These are phyloP conservation scores for Epinotia nisella DNA, from an alignment of 2,888 invertebrate genomes.

Conservation along the genomic window DNA sequence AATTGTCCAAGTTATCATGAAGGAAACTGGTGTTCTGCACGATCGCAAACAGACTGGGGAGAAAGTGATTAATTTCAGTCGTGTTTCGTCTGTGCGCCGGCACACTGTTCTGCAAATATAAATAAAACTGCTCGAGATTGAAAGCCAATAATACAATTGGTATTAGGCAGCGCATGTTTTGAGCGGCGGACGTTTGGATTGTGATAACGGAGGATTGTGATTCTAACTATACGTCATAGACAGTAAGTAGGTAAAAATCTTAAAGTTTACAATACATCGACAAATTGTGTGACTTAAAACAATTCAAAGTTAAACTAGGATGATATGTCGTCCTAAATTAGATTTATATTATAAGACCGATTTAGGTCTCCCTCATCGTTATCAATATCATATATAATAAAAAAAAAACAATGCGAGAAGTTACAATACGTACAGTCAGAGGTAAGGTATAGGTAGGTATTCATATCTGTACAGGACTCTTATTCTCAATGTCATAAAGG, in stretches of 20 bases:
- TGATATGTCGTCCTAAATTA: too few species aligned
- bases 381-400: too few species aligned
- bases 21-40: conserved; percentile 57
- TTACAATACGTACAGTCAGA: too few species aligned
- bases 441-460: too few species aligned
- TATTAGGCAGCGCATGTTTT: conserved; percentile 38
- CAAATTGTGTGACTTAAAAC: not conserved
- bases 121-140: conserved; percentile 62
- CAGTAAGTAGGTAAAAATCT: conserved; percentile 19
- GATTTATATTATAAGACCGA: too few species aligned
- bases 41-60: conserved; percentile 63
- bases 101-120: conserved; percentile 71
- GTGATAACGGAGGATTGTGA: conserved; percentile 27
- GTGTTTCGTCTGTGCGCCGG: conserved; percentile 67
- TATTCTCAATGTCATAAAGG: too few species aligned
- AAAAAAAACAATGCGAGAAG: too few species aligned
- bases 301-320: too few species aligned
- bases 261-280: not conserved
- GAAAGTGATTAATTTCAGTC: conserved; percentile 79
- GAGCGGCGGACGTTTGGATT: conserved; percentile 38
- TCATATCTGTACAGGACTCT: too few species aligned
- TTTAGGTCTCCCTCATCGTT: not conserved
- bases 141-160: conserved; percentile 54
- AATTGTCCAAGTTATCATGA: conserved; percentile 77
- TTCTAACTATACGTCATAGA: not conserved